A percentile compares a stretch with the other conserved stretches of the same genome.
These are phyloP conservation scores for Empis livida DNA, from an alignment of 2,888 invertebrate genomes.

Conservation along the genomic window DNA sequence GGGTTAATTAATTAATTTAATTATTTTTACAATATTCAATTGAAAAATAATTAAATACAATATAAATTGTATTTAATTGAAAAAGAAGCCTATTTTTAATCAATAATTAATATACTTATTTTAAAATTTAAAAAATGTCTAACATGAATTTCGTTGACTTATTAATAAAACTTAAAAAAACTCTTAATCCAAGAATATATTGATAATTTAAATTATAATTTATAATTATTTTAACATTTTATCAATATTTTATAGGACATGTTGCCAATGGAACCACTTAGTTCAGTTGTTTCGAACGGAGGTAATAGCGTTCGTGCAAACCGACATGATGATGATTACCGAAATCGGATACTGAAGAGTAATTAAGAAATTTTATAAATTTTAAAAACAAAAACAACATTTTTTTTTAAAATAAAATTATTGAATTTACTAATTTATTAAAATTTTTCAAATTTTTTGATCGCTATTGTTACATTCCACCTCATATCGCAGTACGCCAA, in stretches of 20 bases:
- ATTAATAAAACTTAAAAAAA: too few species aligned
- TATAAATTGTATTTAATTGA: too few species aligned
- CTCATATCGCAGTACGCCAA: constrained; percentile 8
- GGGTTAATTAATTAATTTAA: too few species aligned
- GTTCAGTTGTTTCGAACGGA: constrained; percentile 32
- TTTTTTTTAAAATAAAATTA: neutral
- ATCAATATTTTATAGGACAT: constrained; percentile 23
- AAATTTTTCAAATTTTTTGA: constrained; percentile 7
- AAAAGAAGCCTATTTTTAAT: too few species aligned
- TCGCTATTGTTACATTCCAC: constrained; percentile 6
- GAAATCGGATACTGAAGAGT: constrained; percentile 35
- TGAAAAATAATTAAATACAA: too few species aligned
- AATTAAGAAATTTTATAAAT: constrained; percentile 12
- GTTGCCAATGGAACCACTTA: constrained; percentile 36
- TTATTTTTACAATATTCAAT: too few species aligned
- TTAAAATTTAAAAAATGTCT: too few species aligned
- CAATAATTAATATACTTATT: too few species aligned
- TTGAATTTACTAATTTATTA: constrained; percentile 1
- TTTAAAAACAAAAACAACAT: neutral
- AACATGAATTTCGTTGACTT: too few species aligned
- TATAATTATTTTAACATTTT: too few species aligned
- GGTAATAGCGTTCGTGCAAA: constrained; percentile 33
- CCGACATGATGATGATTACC: constrained; percentile 35
- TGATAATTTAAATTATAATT: too few species aligned
- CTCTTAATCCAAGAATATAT: too few species aligned